These are phyloP conservation scores for Smithornis capensis DNA, from an alignment of 2,113 vertebrate species.

Conservation along the genomic window DNA sequence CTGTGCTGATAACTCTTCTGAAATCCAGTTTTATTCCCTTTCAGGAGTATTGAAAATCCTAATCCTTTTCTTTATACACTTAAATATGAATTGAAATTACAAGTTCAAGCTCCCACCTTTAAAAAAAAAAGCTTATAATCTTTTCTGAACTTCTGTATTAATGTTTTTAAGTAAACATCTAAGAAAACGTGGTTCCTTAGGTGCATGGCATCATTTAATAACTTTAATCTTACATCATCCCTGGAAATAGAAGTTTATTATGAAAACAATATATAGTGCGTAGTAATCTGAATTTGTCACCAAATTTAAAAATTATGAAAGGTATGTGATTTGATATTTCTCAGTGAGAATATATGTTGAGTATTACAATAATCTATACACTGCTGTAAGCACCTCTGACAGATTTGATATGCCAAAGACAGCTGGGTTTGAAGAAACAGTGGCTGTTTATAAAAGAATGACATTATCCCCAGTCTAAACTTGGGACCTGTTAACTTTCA, in stretches of 20 bases:
- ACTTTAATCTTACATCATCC: not conserved
- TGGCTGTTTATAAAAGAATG: conserved; percentile 21
- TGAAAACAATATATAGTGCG: not conserved
- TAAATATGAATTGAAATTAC: not conserved
- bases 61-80: not conserved
- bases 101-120: not conserved
- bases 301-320: not conserved
- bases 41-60: not conserved
- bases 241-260: not conserved
- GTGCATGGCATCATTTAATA: not conserved
- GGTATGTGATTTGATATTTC: not conserved
- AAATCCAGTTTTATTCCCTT: not conserved
- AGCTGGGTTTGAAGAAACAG: conserved; percentile 23
- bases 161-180: not conserved
- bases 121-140: not conserved
- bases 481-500: not conserved
- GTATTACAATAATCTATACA: not conserved
- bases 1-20: not conserved
- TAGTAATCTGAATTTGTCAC: not conserved
- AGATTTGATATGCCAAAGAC: conserved; percentile 31
- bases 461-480: conserved; percentile 30
- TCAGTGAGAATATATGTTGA: not conserved
- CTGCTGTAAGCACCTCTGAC: conserved; percentile 15
- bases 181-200: not conserved
- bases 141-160: not conserved